Conservation (phyloP, 1,140 invertebrate species). For the Zaprionus gabonicus region DNA sequence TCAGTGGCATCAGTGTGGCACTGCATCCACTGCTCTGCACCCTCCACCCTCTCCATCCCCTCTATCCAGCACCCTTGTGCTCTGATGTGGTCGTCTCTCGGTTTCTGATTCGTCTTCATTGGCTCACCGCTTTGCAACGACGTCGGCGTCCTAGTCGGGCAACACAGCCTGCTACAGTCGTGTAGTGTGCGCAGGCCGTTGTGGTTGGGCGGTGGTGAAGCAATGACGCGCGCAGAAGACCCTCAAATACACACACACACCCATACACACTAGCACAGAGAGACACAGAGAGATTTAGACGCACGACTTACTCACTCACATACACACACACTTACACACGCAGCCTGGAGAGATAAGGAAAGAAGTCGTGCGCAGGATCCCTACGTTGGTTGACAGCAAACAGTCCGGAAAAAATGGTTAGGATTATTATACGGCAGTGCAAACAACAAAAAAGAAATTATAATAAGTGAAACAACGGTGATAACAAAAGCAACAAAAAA, state of each 20-base stretch:
- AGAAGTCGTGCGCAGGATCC: constrained; percentile 74
- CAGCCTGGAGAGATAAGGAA: constrained; percentile 50
- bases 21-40: not conserved
- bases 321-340: constrained; percentile 21
- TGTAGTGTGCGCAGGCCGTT: constrained; percentile 47
- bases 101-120: constrained; percentile 64
- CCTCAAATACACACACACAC: constrained; percentile 16
- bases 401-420: constrained; percentile 74
- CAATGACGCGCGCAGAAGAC: constrained; percentile 44
- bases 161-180: constrained; percentile 25
- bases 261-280: not conserved
- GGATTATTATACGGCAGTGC: constrained; percentile 71
- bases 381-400: constrained; percentile 66
- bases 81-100: constrained; percentile 33
- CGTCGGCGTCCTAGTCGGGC: constrained; percentile 22
- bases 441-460: constrained; percentile 55
- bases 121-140: constrained; percentile 51
- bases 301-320: constrained; percentile 13
- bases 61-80: not conserved
- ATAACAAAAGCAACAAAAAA: constrained; percentile 29
- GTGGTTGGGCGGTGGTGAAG: constrained; percentile 69
- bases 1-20: not conserved
- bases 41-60: not conserved
- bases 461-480: constrained; percentile 61
- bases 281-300: not conserved